Evolutionary conservation across 2,888 invertebrate genomes (phyloP).

Genomic region (Lordiphosa fenestrarum): DNA sequence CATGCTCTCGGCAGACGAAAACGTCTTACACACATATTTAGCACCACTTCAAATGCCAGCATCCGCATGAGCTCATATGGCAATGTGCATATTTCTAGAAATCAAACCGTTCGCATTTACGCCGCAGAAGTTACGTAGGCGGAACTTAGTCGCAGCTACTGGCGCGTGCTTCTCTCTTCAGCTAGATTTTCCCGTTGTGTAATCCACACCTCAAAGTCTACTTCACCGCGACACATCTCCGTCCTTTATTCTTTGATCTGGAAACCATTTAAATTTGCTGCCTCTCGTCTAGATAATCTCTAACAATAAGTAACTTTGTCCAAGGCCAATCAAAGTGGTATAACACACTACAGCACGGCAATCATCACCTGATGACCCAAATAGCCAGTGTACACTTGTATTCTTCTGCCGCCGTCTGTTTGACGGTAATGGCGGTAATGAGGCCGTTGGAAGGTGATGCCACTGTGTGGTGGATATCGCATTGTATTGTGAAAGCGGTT

Average conservation of each 20-base stretch:
- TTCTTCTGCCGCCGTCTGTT: too few species aligned
- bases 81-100: conserved; percentile 5
- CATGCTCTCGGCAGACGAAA: not conserved
- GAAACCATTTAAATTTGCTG: too few species aligned
- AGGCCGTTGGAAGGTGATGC: conserved; percentile 6
- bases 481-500: conserved; percentile 42
- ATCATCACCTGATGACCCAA: too few species aligned
- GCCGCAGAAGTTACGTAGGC: not conserved
- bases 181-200: too few species aligned
- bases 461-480: conserved; percentile 12
- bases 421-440: not conserved
- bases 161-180: not conserved
- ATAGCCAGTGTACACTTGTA: too few species aligned
- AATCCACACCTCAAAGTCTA: too few species aligned
- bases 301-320: too few species aligned
- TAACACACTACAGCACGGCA: too few species aligned
- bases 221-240: too few species aligned
- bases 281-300: too few species aligned
- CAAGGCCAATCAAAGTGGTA: too few species aligned
- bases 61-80: conserved; percentile 1
- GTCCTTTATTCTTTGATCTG: too few species aligned
- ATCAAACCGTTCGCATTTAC: not conserved
- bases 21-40: conserved; percentile 6
- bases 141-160: not conserved
- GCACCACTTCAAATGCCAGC: conserved; percentile 3